phyloP scores from a whole-genome alignment of 2,888 invertebrate genomes.

The Cremastobaeus sp. region DNA sequence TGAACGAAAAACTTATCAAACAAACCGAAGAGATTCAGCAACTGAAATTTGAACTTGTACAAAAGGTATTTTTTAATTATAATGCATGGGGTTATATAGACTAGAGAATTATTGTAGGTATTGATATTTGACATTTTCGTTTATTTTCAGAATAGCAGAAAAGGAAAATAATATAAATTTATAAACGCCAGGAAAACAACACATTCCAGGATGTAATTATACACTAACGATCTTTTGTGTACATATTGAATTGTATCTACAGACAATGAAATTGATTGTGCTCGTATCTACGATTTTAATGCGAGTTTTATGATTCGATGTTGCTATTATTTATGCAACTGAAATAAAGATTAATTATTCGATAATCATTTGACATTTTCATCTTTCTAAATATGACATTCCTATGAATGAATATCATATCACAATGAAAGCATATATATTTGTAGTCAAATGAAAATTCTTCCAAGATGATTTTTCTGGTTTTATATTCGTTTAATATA shows the following conservation, averaged over 20 bases:
- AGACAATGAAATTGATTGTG: conserved; percentile 60
- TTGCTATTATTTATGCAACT: conserved; percentile 64
- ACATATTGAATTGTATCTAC: conserved; percentile 65
- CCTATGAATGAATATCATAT: too few relatives aligned
- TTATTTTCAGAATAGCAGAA: conserved; percentile 73
- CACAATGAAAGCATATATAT: not conserved
- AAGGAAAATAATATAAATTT: conserved; percentile 69
- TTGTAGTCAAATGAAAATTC: not conserved
- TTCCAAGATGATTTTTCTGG: too few relatives aligned
- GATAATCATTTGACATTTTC: conserved; percentile 4
- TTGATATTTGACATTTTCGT: conserved; percentile 22
- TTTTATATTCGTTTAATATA: too few relatives aligned
- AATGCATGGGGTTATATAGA: too few relatives aligned
- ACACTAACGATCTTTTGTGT: conserved; percentile 69
- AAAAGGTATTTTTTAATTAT: conserved; percentile 76
- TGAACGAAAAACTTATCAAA: conserved; percentile 90
- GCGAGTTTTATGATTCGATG: conserved; percentile 65
- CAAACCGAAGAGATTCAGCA: conserved; percentile 89
- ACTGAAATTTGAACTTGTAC: conserved; percentile 82
- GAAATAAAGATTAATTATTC: conserved; percentile 51
- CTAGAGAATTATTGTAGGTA: conserved; percentile 3
- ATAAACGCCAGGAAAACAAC: conserved; percentile 61
- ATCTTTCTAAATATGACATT: too few relatives aligned
- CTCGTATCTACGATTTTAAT: conserved; percentile 62
- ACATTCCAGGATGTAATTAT: conserved; percentile 72